Base-by-base conservation (phyloP, 1,140 invertebrate species). In the Drosophila micromelanica region DNA sequence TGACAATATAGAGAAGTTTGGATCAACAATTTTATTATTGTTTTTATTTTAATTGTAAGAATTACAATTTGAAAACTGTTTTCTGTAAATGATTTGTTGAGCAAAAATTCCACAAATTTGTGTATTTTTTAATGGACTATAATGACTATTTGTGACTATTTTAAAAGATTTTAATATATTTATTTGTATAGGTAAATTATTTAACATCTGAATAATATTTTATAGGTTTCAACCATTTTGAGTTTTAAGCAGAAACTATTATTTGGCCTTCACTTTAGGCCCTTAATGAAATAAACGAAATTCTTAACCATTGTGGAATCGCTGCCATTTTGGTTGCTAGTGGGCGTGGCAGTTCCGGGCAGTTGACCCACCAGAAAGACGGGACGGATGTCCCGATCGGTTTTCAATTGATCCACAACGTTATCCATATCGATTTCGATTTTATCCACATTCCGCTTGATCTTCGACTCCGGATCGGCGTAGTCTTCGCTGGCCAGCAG, bases 251-350 rank as follows among this genome's bases (percentile, higher is more conserved):
- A 9, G 8, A 35, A 45, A 45, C 8, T 48, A 27, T 0, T 23
- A 0, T 4, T 30, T 1, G 6, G 0, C 11, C 13, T 8, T 71
- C 2, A 87, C 42, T 87, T 73, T 2, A 76, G 62, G 5, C 71
- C 75, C 45, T 87, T 87, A 8, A 86, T 72, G 27, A 89, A 86
- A 23, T 87, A 86, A 1, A 86, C 78, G 65, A 78, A 76, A 9
- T 73, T 73, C 4, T 76, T 57, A 0, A 59, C 45, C n/a, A 60
- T 43, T 2, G 71, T 68, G 0, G 23, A n/a, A 6, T 72, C 43
- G 2, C 3, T 40, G 6, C 40, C 48, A 40, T 32, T 67, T 17
- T 69, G 42, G 15, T 27, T 32, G 5, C 11, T 8, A 0, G 13
- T 11, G 8, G 55, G 42, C 23, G 49, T 23, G 8, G 30, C 42